Evolutionary conservation across 2,113 vertebrate species (phyloP), one percentile per base, ranked within the genome.

Genomic region (Turnix velox): DNA sequence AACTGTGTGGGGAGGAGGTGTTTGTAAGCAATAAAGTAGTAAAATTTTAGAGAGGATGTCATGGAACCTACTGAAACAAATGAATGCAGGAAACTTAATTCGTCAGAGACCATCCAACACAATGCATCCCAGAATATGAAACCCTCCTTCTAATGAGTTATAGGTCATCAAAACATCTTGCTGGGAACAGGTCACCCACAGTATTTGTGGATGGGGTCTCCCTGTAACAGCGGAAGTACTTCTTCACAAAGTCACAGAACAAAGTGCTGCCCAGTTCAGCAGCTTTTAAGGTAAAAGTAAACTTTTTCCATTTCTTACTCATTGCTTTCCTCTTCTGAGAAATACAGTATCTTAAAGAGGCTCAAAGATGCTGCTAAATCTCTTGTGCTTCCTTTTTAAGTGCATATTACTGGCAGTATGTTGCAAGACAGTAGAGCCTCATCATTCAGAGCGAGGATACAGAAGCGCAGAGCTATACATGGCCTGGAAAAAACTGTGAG

Each of bases 41-140:
- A 88, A 92, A 68, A 78, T 82, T 51, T 37, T 76, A 68, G 88
- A 87, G 83, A 63, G 93, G 86, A 78, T 94, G 92, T 94, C 73
- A 25, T 69, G 62, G 66, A 65, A 69, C 61, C 30, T 23, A 33
- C 73, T n/a, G 72, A 80, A 87, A 73, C 42, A 84, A 87, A 90
- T 78, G 54, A 94, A 76, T 75, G 61, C 77, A 91, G 92, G 77
- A 90, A 69, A 68, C 84, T 58, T 58, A 84, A 90, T 95, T 95
- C 1, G 45, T 95, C 91, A 88, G 18, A 55, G 91, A 7, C 61
- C 1, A 0, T 69, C 73, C 91, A 58, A 23, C 84, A 91, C 84
- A 84, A 72, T 74, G 91, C 54, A 58, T 92, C 1, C 0, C 37
- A 71, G 77, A 66, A 57, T 35, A 33, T 58, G 69, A 73, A 88